Evolutionary conservation across 2,888 invertebrate species (phyloP).

Genomic region (Cheilosia urbana): DNA sequence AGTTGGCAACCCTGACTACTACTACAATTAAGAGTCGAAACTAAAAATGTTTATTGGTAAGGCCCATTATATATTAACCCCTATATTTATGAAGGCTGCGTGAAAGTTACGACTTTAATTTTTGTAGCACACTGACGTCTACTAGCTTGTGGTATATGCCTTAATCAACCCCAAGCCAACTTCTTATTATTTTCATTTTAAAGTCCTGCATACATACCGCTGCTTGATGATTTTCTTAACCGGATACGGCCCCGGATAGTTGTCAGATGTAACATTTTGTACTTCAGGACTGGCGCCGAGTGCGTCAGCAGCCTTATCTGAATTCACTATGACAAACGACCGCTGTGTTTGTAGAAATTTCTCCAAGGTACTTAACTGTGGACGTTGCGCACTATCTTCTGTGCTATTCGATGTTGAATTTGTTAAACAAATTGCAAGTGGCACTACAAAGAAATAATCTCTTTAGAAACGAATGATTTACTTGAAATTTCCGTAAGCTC

Average conservation of each 20-base stretch:
- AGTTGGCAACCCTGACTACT: no score
- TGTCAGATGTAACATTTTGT: conserved; percentile 54
- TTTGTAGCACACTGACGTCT: no score
- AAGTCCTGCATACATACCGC: conserved; percentile 40
- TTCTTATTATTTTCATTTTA: no score
- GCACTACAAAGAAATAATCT: conserved; percentile 54
- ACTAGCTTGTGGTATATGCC: no score
- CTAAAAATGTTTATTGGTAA: no score
- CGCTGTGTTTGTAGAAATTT: conserved; percentile 51
- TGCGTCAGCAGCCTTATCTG: conserved; percentile 1
- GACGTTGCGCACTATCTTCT: conserved; percentile 43
- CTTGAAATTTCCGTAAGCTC: conserved; percentile 9
- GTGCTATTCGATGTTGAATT: conserved; percentile 31
- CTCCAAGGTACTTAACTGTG: conserved; percentile 67
- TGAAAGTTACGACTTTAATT: no score
- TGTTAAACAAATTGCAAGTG: conserved; percentile 45
- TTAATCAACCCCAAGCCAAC: no score
- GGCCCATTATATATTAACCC: no score
- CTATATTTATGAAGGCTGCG: no score
- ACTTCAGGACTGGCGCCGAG: conserved; percentile 10
- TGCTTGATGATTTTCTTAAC: conserved; percentile 18
- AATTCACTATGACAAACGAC: conserved; percentile 37
- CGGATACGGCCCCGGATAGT: conserved; percentile 68
- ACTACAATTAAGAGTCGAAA: no score
- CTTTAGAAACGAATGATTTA: conserved; percentile 13